These are phyloP conservation scores for Peromyscus attwateri DNA, from an alignment of 2,797 vertebrate genomes.

Conservation along the genomic window DNA sequence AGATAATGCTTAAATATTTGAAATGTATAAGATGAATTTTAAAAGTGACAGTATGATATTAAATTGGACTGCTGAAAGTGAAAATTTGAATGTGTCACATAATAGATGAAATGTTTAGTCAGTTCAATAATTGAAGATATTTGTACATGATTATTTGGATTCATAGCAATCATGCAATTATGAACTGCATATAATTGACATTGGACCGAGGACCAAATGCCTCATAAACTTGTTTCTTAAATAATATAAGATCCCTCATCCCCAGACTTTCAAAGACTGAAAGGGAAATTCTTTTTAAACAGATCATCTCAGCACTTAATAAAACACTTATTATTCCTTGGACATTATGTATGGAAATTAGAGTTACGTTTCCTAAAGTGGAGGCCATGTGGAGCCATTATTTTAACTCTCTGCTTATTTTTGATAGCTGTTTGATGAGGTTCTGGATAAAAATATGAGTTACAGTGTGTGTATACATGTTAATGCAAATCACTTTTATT, in stretches of 20 bases:
- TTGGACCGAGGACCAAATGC: not conserved
- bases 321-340: not conserved
- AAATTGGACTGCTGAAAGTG: not conserved
- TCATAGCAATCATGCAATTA: not conserved
- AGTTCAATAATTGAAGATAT: not conserved
- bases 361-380: conserved; percentile 1
- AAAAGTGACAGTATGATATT: not conserved
- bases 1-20: not conserved
- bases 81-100: not conserved
- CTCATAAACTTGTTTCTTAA: not conserved
- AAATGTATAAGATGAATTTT: not conserved
- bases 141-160: not conserved
- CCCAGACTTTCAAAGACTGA: not conserved
- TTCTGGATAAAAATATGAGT: not conserved
- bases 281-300: not conserved
- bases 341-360: not conserved
- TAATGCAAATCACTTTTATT: conserved; percentile 11
- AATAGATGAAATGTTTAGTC: not conserved
- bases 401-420: conserved; percentile 48
- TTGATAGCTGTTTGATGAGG: conserved; percentile 3
- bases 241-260: not conserved
- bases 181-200: not conserved
- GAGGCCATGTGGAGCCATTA: not conserved
- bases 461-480: not conserved
- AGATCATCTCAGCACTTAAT: not conserved